These are phyloP conservation scores for Zootoca vivipara DNA, from an alignment of 2,113 vertebrate genomes.

Conservation along the genomic window DNA sequence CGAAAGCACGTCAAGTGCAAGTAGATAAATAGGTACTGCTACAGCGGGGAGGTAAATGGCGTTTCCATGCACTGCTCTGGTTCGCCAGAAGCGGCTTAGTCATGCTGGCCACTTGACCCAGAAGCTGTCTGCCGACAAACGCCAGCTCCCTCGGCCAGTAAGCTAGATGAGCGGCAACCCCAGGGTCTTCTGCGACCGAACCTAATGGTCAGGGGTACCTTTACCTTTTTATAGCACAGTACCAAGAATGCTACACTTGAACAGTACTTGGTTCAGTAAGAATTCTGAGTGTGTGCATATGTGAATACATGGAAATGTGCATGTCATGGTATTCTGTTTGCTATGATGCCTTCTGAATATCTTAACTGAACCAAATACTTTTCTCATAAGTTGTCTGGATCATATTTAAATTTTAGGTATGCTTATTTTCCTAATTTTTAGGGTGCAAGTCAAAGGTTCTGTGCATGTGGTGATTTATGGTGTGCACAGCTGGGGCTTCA, in stretches of 20 bases:
- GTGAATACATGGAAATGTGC: neutral
- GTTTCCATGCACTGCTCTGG: too few relatives aligned
- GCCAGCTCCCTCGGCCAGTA: too few relatives aligned
- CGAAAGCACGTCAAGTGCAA: too few relatives aligned
- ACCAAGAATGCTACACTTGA: neutral
- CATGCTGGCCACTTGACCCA: too few relatives aligned
- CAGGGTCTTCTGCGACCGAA: too few relatives aligned
- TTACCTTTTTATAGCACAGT: neutral
- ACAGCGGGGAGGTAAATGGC: rapidly evolving
- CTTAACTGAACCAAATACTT: neutral
- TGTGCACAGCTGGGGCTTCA: neutral
- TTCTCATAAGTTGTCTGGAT: neutral
- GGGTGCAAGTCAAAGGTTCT: neutral
- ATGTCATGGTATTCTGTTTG: neutral
- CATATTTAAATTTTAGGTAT: neutral
- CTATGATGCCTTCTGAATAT: neutral
- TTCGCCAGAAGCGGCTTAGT: too few relatives aligned
- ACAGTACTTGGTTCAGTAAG: neutral
- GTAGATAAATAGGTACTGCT: too few relatives aligned
- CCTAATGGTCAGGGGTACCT: too few relatives aligned
- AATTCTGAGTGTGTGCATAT: too few relatives aligned
- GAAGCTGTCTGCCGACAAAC: too few relatives aligned
- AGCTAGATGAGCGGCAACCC: too few relatives aligned
- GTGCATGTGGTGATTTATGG: neutral
- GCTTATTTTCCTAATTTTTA: neutral